phyloP scores from a whole-genome alignment of 2,888 invertebrate species.

The Caenorhabditis imperialis region DNA sequence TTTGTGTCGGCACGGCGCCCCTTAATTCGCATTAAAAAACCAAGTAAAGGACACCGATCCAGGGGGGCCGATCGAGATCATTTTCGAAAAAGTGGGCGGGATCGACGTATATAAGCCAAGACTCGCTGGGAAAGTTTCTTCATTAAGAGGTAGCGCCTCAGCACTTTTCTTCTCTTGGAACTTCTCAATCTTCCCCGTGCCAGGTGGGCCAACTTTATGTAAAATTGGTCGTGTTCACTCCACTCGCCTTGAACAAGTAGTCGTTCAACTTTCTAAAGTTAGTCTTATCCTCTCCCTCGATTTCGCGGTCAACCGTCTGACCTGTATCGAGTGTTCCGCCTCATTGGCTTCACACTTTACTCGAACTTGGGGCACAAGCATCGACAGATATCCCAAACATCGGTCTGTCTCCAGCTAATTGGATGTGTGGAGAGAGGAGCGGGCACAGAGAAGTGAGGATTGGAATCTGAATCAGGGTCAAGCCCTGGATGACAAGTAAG shows the following conservation, averaged over 20 bases:
- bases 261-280: constrained; percentile 51
- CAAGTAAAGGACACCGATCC: constrained; percentile 27
- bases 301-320: constrained; percentile 47
- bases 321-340: constrained; percentile 54
- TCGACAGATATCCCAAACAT: background rate
- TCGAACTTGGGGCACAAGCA: constrained; percentile 29
- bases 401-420: constrained; percentile 7
- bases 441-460: constrained; percentile 10
- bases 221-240: constrained; percentile 6
- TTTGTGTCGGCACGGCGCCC: constrained; percentile 1
- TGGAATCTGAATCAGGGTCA: constrained; percentile 43
- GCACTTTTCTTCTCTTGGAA: background rate
- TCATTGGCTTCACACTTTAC: constrained; percentile 57
- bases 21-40: constrained; percentile 48
- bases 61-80: constrained; percentile 24
- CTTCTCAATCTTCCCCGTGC: background rate
- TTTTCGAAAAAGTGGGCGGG: constrained; percentile 31
- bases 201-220: no score
- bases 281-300: constrained; percentile 51
- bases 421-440: background rate
- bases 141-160: background rate
- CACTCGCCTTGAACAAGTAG: constrained; percentile 18
- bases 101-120: constrained; percentile 24
- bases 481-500: constrained; percentile 3
- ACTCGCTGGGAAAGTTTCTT: constrained; percentile 6